A percentile compares a stretch with the other conserved stretches of the same genome.
These are phyloP conservation scores for Maconellicoccus hirsutus DNA, from an alignment of 1,140 invertebrate genomes.

Conservation along the genomic window DNA sequence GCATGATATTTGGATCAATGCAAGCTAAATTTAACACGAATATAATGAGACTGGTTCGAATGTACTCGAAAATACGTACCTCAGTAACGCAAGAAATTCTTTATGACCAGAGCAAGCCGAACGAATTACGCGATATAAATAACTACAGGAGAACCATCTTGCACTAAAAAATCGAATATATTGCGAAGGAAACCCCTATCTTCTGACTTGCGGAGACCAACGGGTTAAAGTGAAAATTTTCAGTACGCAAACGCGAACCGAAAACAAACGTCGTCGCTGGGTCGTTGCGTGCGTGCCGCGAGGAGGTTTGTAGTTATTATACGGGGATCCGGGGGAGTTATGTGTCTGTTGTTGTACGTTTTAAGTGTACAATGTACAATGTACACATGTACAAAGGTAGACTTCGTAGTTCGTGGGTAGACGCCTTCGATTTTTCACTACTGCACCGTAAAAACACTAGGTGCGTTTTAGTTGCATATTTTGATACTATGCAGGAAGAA, in stretches of 20 bases:
- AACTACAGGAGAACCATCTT: neutral
- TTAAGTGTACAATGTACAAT: too few relatives aligned
- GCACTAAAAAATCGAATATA: neutral
- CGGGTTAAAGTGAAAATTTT: constrained; percentile 13
- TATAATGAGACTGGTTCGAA: neutral
- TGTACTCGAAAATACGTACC: neutral
- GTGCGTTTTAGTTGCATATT: too few relatives aligned
- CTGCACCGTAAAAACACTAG: too few relatives aligned
- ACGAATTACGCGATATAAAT: neutral
- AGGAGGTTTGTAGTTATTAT: too few relatives aligned
- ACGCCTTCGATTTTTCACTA: too few relatives aligned
- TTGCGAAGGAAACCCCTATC: neutral
- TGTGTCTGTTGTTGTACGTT: too few relatives aligned
- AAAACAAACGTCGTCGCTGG: constrained; percentile 14
- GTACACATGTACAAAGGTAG: too few relatives aligned
- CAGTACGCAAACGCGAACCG: constrained; percentile 13
- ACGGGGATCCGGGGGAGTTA: too few relatives aligned
- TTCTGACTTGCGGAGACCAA: constrained; percentile 5
- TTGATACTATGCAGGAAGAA: too few relatives aligned
- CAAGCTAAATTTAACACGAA: neutral
- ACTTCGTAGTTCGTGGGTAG: too few relatives aligned
- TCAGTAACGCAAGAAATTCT: neutral
- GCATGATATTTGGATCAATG: neutral
- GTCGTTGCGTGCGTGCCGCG: too few relatives aligned
- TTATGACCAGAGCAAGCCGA: neutral